phyloP scores from a whole-genome alignment of 2,888 invertebrate genomes.

The Dryobotodes eremita region DNA sequence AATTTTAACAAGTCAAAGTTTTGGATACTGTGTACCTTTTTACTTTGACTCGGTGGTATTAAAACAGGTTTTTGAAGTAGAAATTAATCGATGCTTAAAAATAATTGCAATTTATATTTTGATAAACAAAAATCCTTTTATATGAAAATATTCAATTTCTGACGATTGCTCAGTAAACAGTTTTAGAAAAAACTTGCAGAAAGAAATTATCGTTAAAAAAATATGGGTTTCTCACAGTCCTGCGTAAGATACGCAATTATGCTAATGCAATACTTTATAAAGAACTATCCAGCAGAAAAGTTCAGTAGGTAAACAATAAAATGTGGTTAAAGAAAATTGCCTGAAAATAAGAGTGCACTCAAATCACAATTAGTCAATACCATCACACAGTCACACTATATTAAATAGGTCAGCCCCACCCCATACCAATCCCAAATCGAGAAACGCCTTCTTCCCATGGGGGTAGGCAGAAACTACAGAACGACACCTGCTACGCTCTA shows the following conservation, averaged over 20 bases:
- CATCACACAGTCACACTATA: neutral
- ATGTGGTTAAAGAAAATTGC: neutral
- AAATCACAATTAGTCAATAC: neutral
- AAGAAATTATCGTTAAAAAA: neutral
- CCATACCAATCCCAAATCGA: neutral
- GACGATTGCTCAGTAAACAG: neutral
- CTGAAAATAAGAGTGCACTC: neutral
- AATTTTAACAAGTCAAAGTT: conserved; percentile 80
- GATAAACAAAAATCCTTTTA: too few species aligned
- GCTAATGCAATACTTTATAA: neutral
- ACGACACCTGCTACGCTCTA: too few species aligned
- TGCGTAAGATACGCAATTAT: neutral
- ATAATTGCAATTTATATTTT: conserved; percentile 31
- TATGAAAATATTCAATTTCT: too few species aligned
- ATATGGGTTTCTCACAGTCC: neutral
- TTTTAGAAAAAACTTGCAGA: neutral
- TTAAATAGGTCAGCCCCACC: conserved; percentile 12
- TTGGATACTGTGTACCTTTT: conserved; percentile 54
- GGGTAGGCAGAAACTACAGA: too few species aligned
- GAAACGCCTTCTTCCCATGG: too few species aligned
- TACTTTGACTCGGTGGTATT: conserved; percentile 19
- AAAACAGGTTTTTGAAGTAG: conserved; percentile 35
- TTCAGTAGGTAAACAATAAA: neutral
- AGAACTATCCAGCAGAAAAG: too few species aligned
- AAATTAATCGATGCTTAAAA: conserved; percentile 28